Percentiles rank a stretch among this genome's conserved stretches.
phyloP scores from a whole-genome alignment of 2,888 invertebrate genomes.

The Macrophya alboannulata region DNA sequence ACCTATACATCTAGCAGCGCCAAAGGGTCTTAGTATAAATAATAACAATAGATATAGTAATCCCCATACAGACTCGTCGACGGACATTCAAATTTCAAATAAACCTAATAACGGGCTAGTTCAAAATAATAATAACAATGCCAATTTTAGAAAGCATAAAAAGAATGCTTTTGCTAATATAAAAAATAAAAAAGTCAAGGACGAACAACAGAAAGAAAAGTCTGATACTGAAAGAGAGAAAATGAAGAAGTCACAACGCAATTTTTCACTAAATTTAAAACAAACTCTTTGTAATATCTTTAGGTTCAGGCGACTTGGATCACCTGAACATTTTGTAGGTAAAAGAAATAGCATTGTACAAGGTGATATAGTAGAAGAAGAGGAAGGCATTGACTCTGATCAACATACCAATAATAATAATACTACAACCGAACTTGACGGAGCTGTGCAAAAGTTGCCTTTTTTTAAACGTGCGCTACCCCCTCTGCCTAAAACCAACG shows the following conservation, averaged over 20 bases:
- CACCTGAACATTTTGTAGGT: constrained; percentile 80
- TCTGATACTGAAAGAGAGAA: constrained; percentile 80
- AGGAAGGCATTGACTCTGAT: constrained; percentile 71
- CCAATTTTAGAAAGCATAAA: constrained; percentile 85
- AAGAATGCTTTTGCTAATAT: constrained; percentile 78
- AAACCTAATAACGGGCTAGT: constrained; percentile 79
- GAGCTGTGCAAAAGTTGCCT: constrained; percentile 80
- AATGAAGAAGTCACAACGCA: constrained; percentile 84
- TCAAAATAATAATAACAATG: constrained; percentile 80
- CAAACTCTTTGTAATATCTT: constrained; percentile 94
- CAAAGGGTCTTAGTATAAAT: constrained; percentile 78
- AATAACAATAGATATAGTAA: constrained; percentile 78
- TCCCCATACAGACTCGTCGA: constrained; percentile 78
- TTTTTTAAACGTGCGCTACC: constrained; percentile 86
- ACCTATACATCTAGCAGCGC: constrained; percentile 74
- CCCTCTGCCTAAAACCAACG: constrained; percentile 83
- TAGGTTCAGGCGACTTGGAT: constrained; percentile 84
- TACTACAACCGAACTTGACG: constrained; percentile 72
- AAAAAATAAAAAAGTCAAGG: constrained; percentile 81
- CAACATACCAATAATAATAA: constrained; percentile 75
- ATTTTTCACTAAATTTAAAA: constrained; percentile 89
- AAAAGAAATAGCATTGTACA: constrained; percentile 76
- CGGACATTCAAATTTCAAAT: constrained; percentile 79
- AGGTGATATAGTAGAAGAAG: constrained; percentile 77
- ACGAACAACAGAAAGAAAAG: constrained; percentile 72